Percentiles rank a stretch among this genome's conserved stretches.
phyloP scores from a whole-genome alignment of 2,113 vertebrate genomes.

The Alethe diademata region DNA sequence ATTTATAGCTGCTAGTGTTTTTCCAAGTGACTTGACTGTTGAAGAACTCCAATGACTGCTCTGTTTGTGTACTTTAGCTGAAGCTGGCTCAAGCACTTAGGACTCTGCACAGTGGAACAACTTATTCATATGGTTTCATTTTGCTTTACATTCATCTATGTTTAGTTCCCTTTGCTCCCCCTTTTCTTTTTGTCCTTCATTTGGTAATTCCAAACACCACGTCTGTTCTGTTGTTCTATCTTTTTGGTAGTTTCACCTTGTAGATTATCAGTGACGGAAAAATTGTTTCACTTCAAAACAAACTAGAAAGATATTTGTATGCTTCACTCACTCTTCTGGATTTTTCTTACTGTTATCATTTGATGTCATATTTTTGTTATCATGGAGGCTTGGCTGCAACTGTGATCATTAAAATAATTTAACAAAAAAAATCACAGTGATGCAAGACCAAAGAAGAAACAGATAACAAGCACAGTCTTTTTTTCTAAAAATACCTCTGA shows the following conservation, averaged over 20 bases:
- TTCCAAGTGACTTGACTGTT: conserved; percentile 52
- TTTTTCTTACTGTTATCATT: not conserved
- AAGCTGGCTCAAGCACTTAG: conserved; percentile 25
- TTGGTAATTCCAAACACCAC: not conserved
- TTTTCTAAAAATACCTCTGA: not conserved
- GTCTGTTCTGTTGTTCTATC: not conserved
- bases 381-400: not conserved
- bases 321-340: not conserved
- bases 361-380: not conserved
- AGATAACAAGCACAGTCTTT: not conserved
- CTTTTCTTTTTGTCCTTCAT: not conserved
- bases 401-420: not conserved
- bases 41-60: conserved; percentile 42
- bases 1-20: conserved; percentile 51
- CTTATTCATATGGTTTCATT: conserved; percentile 26
- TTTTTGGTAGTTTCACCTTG: not conserved
- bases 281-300: not conserved
- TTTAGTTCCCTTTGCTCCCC: not conserved
- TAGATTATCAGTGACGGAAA: not conserved
- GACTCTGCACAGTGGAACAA: conserved; percentile 3
- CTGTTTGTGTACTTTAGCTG: conserved; percentile 48
- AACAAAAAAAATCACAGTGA: not conserved
- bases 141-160: not conserved
- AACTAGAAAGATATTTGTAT: not conserved
- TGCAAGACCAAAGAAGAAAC: not conserved